phyloP scores from a whole-genome alignment of 2,113 vertebrate genomes.

The Dermatemys mawii region DNA sequence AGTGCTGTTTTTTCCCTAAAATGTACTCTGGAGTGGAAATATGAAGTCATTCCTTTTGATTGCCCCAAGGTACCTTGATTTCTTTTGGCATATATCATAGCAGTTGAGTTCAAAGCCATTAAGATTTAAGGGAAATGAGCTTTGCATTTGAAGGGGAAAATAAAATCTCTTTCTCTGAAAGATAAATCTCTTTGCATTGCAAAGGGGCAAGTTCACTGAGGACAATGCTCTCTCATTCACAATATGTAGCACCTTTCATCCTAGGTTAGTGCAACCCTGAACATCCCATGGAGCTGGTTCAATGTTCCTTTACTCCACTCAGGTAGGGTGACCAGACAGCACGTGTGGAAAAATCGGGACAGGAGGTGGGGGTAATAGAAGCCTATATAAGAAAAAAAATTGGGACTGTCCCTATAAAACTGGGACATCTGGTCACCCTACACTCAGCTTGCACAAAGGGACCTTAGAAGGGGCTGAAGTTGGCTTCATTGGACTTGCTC shows the following conservation, averaged over 20 bases:
- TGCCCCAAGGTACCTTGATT: constrained; percentile 24
- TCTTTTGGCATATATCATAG: constrained; percentile 22
- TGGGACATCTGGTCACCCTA: no score
- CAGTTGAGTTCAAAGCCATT: not conserved
- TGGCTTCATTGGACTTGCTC: not conserved
- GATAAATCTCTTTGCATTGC: not conserved
- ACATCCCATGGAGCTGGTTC: not conserved
- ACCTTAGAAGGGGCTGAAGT: not conserved
- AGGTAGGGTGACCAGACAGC: no score
- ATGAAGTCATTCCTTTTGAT: constrained; percentile 8
- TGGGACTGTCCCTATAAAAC: no score
- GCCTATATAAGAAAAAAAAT: no score
- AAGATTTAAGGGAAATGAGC: constrained; percentile 23
- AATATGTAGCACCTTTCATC: fast-evolving
- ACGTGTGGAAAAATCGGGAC: no score
- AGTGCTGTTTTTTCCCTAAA: not conserved
- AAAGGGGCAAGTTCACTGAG: not conserved
- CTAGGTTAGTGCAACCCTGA: not conserved
- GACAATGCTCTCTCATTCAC: not conserved
- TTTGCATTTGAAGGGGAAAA: not conserved
- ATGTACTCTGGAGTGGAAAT: not conserved
- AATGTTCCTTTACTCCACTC: not conserved
- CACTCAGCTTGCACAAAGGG: not conserved
- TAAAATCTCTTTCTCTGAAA: not conserved
- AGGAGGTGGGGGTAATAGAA: no score